Conservation (phyloP, 2,113 vertebrate species). For the Puffinus mauretanicus region DNA sequence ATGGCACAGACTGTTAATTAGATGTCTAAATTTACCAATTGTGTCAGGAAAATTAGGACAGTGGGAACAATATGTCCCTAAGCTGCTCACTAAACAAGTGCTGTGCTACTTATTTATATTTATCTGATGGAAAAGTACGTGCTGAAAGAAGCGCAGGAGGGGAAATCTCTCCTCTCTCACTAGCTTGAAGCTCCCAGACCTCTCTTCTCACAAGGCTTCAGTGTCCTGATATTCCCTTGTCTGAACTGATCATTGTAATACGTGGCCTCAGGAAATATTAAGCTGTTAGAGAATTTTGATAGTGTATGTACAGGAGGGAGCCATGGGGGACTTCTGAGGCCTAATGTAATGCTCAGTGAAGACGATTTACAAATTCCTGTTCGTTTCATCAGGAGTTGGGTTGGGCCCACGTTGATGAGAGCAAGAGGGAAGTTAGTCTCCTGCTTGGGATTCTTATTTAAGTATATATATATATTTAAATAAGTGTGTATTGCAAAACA, state of each 20-base stretch:
- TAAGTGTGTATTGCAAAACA: neutral
- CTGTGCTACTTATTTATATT: slow-evolving; percentile 52
- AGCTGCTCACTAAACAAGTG: slow-evolving; percentile 47
- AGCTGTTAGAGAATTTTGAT: neutral
- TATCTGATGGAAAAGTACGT: slow-evolving; percentile 5
- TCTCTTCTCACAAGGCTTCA: neutral
- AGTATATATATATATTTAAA: neutral
- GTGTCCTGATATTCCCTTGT: slow-evolving; percentile 47
- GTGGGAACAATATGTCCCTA: slow-evolving; percentile 49
- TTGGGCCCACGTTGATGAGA: neutral
- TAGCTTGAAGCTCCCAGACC: neutral
- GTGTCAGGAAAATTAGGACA: slow-evolving; percentile 57
- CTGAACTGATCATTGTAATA: slow-evolving; percentile 1
- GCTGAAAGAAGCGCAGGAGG: neutral
- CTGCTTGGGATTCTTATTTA: neutral
- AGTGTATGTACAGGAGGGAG: neutral
- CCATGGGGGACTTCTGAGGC: neutral
- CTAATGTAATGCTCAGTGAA: neutral
- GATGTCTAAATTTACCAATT: slow-evolving; percentile 56
- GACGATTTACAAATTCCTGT: neutral
- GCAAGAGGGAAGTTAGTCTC: neutral
- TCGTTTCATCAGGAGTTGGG: neutral
- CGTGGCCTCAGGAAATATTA: neutral
- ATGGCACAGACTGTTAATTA: slow-evolving; percentile 53
- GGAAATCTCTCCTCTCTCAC: neutral